Base-by-base conservation (phyloP, 1,140 invertebrate species). In the Brachionus calyciflorus region DNA sequence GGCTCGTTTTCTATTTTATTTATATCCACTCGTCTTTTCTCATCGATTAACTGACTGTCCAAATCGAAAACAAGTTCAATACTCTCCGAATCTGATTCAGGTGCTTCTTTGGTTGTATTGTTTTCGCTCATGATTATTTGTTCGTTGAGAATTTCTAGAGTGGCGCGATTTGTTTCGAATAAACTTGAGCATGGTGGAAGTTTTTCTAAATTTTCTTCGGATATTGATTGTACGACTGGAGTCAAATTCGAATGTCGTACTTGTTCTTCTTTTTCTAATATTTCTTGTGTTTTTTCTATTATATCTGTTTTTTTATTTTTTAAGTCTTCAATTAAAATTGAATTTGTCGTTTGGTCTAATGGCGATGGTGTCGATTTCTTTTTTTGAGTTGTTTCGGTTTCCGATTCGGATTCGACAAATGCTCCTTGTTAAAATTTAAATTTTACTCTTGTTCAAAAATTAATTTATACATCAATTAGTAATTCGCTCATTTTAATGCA, bases 41-140 rank as follows among this genome's bases (percentile, higher is more conserved):
- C 55, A n/a, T 60, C 37, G 12, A 60, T 60, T 60, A 33, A 19
- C 21, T 37, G 28, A n/a, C 37, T 60, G 19, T 60, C 55, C 55
- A 60, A 17, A 60, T 60, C 55, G 28, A 60, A 60, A n/a, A 60
- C 55, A 60, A 60, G 55, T 33, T 60, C 55, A 37, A 60, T 60
- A 14, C 53, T 55, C 37, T 60, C 55, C 33, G 30, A 37, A n/a
- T 37, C 55, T 0, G 55, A 60, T n/a, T 60, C 30, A 12, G 51
- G 28, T 17, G 55, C 4, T 33, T 37, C 33, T 3, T 3, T 5
- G 3, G 7, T 37, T 7, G 26, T 28, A 17, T 60, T 30, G 17
- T n/a, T 6, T 37, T 4, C 37, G 1, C 37, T 19, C 17, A 17
- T 60, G n/a, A 60, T 60, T 33, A 60, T 60, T 60, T 60, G 55